A percentile compares a stretch with the other conserved stretches of the same genome.
Conservation (phyloP, 1,140 invertebrate species). For the Probaryconus sp. region DNA sequence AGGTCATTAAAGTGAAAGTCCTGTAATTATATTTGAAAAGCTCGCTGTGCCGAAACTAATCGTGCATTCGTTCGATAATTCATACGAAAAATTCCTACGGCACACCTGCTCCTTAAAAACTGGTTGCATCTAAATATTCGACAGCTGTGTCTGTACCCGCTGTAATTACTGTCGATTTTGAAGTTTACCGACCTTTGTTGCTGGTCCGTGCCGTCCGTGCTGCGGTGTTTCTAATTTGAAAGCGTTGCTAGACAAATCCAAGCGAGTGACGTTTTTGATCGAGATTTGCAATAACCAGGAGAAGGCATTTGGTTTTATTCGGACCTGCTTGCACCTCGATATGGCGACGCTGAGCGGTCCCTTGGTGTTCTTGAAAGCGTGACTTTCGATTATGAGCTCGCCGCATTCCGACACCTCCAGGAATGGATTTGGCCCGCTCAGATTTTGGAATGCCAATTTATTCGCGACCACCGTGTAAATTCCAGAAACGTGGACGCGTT, state of each 20-base stretch:
- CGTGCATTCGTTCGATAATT: neutral
- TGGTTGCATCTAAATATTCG: neutral
- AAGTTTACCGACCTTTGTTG: conserved; percentile 77
- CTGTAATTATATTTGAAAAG: conserved; percentile 14
- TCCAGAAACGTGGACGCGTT: conserved; percentile 76
- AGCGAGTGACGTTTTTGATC: conserved; percentile 78
- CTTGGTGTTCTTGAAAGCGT: conserved; percentile 79
- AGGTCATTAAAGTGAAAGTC: conserved; percentile 3
- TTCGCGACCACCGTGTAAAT: conserved; percentile 77
- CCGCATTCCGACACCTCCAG: conserved; percentile 79
- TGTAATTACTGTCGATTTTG: neutral
- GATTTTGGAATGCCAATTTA: conserved; percentile 79
- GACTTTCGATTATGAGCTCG: conserved; percentile 78
- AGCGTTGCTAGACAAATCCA: conserved; percentile 80
- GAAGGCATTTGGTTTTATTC: conserved; percentile 81
- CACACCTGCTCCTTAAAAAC: conserved; percentile 1
- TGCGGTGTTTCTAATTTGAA: conserved; percentile 81
- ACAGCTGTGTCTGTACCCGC: conserved; percentile 2
- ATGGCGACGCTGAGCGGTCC: conserved; percentile 81
- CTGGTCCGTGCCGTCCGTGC: conserved; percentile 78
- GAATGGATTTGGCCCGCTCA: conserved; percentile 76
- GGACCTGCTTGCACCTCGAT: conserved; percentile 79
- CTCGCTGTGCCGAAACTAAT: neutral
- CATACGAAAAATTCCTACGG: neutral
- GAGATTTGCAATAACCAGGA: conserved; percentile 81